A percentile compares a stretch with the other conserved stretches of the same genome.
Evolutionary conservation across 2,888 invertebrate species (phyloP).

Genomic region (Drosophila neotestacea): DNA sequence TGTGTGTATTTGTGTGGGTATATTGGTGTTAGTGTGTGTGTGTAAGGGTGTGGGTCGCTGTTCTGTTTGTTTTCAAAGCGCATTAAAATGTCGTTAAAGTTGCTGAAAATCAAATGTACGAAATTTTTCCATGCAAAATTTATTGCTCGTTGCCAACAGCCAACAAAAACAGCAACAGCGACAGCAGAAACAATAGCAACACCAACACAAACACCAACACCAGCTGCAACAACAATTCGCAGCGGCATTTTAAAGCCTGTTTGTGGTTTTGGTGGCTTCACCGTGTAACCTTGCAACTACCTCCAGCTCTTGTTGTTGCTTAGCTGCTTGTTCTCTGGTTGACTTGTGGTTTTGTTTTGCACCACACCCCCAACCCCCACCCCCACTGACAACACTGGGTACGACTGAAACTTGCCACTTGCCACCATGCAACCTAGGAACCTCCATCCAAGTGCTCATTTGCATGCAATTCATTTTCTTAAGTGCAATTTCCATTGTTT

Average conservation of each 20-base stretch:
- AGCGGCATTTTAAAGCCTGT: slow-evolving; percentile 58
- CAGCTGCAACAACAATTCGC: slow-evolving; percentile 20
- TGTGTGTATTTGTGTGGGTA: slow-evolving; percentile 5
- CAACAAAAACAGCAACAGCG: slow-evolving; percentile 15
- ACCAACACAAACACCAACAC: slow-evolving; percentile 8
- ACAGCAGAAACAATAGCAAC: slow-evolving; percentile 10
- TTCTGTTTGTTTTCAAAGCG: slow-evolving; percentile 62
- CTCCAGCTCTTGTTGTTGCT: slow-evolving; percentile 34
- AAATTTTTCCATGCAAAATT: slow-evolving; percentile 72
- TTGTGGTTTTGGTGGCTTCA: slow-evolving; percentile 48
- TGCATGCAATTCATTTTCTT: slow-evolving; percentile 83
- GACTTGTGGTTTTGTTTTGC: slow-evolving; percentile 74
- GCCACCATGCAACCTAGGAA: slow-evolving; percentile 8
- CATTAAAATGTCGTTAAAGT: slow-evolving; percentile 82
- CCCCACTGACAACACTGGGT: slow-evolving; percentile 14
- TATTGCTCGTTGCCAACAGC: slow-evolving; percentile 54
- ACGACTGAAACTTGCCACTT: slow-evolving; percentile 31
- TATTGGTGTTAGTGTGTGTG: slow-evolving; percentile 6
- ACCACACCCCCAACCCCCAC: slow-evolving; percentile 9
- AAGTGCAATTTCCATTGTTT: slow-evolving; percentile 82
- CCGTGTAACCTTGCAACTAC: slow-evolving; percentile 19
- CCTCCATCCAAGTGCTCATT: slow-evolving; percentile 64
- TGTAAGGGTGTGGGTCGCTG: slow-evolving; percentile 21
- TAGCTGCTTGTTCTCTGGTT: slow-evolving; percentile 67
- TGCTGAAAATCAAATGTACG: slow-evolving; percentile 77